Percentiles rank a stretch among this genome's conserved stretches.
These are phyloP conservation scores for Triplophysa dalaica DNA, from an alignment of 2,113 vertebrate species.

Conservation along the genomic window DNA sequence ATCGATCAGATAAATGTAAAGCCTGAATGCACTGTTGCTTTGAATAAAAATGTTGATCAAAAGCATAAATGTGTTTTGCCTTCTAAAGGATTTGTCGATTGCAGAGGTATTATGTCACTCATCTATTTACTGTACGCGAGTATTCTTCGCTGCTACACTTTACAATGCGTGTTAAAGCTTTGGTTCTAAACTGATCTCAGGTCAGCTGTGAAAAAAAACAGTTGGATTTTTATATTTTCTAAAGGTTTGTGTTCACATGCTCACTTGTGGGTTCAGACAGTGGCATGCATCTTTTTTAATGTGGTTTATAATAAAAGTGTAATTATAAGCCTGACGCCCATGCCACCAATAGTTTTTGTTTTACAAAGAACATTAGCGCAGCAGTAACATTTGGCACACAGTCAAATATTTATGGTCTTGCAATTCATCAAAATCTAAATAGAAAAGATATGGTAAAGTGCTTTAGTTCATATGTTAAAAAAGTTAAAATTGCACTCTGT, in stretches of 20 bases:
- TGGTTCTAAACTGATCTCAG: constrained; percentile 24
- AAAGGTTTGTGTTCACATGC: neutral
- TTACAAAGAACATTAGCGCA: no score
- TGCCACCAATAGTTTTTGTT: neutral
- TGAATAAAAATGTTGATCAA: no score
- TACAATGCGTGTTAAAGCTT: constrained; percentile 6
- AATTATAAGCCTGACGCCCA: neutral
- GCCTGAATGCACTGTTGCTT: no score
- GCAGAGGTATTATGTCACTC: constrained; percentile 3
- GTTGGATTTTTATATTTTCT: neutral
- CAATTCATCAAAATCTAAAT: no score
- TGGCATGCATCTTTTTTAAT: neutral
- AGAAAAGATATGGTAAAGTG: no score
- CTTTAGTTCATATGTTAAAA: no score
- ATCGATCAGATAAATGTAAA: no score
- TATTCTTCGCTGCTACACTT: constrained; percentile 6
- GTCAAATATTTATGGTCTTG: no score
- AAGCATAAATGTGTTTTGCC: neutral
- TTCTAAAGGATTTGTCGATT: constrained; percentile 1
- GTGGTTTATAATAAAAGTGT: neutral
- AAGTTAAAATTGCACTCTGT: no score
- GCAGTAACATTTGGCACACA: neutral
- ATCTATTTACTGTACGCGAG: neutral
- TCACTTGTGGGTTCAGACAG: neutral
- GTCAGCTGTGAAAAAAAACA: neutral